Evolutionary conservation across 2,113 vertebrate genomes (phyloP), one percentile per base, ranked within the genome.

Genomic region (Genyomyrus donnyi): DNA sequence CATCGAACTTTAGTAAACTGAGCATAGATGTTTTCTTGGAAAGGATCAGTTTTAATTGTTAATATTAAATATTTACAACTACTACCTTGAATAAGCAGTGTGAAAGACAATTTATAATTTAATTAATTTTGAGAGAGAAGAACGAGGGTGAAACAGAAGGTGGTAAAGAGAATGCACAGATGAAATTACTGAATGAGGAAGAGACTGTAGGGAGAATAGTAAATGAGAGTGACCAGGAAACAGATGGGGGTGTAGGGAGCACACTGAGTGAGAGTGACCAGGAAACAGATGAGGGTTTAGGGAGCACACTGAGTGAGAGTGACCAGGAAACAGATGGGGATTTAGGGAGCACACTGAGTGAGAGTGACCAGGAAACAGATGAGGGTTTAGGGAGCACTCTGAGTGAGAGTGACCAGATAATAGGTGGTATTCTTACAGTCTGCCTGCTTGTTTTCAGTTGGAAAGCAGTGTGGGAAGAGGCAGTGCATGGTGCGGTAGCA

Each of bases 391-490:
- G 19, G 19, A 56, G 53, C 53, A 39, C n/a, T 1, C 31, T 10
- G 31, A 35, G n/a, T 39, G 31, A 35, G 31, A 35, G 70, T 39
- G 35, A 84, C 80, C 80, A 45, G 42, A 15, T 21, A 46, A 74
- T 27, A 74, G n/a, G 35, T 74, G 70, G 31, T 15, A 31, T 42
- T 96, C 96, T 96, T 90, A 96, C 96, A 95, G 91, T 95, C 90
- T 58, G 90, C 84, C 24, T 89, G 89, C 27, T 6, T 21, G 1
- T 93, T 92, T 46, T 91, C 77, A 56, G 42, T 89, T 66, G 24
- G 5, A 87, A 96, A 96, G 91, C 95, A 96, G 3, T 95, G 91
- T 0, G 90, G 92, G 90, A 96, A 96, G 62, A 97, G 94, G 91
- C 94, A 95, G 90, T 90, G 92, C 95, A 97, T 95, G 88, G 95